A percentile compares a stretch with the other conserved stretches of the same genome.
Conservation (phyloP, 2,888 invertebrate genomes). For the Entomobrya proxima region DNA sequence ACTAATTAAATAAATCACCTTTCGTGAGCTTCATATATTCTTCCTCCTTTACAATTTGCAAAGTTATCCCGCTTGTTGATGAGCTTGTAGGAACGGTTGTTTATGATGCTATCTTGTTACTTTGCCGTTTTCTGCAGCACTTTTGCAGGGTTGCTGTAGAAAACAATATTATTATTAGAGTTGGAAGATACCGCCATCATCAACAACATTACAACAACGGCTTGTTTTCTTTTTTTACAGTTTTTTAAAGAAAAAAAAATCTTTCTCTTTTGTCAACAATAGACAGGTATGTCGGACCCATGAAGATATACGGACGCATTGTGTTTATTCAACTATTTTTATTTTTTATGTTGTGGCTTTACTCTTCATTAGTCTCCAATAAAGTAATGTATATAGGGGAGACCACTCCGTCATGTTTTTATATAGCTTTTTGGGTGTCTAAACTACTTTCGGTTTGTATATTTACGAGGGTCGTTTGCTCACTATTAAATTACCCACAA, state of each 20-base stretch:
- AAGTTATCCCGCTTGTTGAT: neutral
- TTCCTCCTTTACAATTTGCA: neutral
- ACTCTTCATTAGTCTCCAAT: neutral
- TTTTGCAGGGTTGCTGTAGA: too few relatives aligned
- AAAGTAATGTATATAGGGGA: neutral
- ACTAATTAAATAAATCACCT: conserved; percentile 25
- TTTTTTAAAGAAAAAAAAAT: conserved; percentile 12
- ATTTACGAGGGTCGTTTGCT: conserved; percentile 33
- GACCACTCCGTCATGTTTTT: neutral
- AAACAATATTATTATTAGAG: neutral
- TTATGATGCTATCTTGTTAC: neutral
- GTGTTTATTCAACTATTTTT: neutral
- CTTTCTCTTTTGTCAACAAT: conserved; percentile 1
- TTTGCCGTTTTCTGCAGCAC: too few relatives aligned
- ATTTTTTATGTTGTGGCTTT: neutral
- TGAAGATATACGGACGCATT: too few relatives aligned
- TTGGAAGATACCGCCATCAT: neutral
- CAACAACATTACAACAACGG: neutral
- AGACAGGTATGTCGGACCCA: too few relatives aligned
- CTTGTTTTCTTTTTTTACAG: conserved; percentile 27
- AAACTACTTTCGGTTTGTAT: conserved; percentile 5
- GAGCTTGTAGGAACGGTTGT: neutral
- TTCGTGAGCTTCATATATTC: neutral
- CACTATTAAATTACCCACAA: conserved; percentile 48
- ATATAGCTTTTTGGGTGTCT: neutral